These are phyloP conservation scores for Chelonia mydas DNA, from an alignment of 2,797 vertebrate genomes.

Conservation along the genomic window DNA sequence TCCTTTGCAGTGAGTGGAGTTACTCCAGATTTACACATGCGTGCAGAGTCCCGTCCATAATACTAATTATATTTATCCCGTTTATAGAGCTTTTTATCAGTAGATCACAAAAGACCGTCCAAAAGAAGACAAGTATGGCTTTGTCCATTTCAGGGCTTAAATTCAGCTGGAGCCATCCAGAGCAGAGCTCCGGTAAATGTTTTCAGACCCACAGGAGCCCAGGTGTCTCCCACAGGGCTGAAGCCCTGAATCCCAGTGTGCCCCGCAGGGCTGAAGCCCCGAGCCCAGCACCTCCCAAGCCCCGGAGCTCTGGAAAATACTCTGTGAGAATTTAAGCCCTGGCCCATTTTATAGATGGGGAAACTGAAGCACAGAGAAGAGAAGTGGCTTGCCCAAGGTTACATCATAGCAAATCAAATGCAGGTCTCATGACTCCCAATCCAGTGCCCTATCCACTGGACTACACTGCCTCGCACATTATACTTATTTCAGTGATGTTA, in stretches of 20 bases:
- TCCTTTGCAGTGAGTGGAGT: not conserved
- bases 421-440: not conserved
- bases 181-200: too few relatives aligned
- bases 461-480: not conserved
- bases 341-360: not conserved
- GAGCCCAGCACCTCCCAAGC: too few relatives aligned
- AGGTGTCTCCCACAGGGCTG: too few relatives aligned
- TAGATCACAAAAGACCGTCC: not conserved
- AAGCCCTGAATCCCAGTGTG: too few relatives aligned
- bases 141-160: not conserved
- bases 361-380: not conserved
- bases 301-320: too few relatives aligned
- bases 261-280: too few relatives aligned
- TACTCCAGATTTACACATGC: not conserved
- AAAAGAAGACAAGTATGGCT: not conserved
- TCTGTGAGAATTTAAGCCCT: too few relatives aligned
- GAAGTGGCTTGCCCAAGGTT: not conserved
- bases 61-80: not conserved
- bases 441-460: not conserved
- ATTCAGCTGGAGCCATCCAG: too few relatives aligned
- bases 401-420: not conserved
- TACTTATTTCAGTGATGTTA: not conserved
- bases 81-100: not conserved
- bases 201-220: too few relatives aligned
- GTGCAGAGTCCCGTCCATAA: not conserved